phyloP scores from a whole-genome alignment of 2,888 invertebrate genomes.

The Aphodius sticticus region DNA sequence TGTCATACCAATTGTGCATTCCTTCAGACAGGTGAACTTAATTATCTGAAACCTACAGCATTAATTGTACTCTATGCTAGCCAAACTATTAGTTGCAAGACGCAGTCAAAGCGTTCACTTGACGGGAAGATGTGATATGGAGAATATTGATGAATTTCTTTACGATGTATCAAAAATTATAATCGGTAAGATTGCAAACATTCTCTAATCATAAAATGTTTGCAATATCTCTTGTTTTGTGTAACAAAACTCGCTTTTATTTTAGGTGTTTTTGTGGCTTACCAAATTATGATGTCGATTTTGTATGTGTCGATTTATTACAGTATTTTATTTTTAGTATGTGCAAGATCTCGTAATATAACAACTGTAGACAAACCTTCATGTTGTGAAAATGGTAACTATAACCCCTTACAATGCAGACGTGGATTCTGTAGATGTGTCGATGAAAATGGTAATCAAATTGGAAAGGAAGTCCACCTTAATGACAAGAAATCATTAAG shows the following conservation, averaged over 20 bases:
- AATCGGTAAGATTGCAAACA: too few species aligned
- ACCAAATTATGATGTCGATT: neutral
- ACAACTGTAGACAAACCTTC: slow-evolving; percentile 60
- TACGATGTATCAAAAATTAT: neutral
- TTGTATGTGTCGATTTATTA: neutral
- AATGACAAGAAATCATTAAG: slow-evolving; percentile 38
- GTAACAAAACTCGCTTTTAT: too few species aligned
- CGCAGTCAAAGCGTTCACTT: too few species aligned
- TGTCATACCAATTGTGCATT: too few species aligned
- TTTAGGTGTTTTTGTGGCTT: neutral
- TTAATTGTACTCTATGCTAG: too few species aligned
- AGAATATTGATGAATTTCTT: slow-evolving; percentile 13
- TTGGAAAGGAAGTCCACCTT: slow-evolving; percentile 49
- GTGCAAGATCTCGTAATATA: slow-evolving; percentile 66
- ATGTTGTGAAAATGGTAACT: slow-evolving; percentile 73
- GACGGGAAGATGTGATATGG: too few species aligned
- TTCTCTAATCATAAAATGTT: too few species aligned
- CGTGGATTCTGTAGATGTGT: slow-evolving; percentile 71
- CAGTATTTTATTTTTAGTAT: slow-evolving; percentile 61
- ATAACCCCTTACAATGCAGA: slow-evolving; percentile 67
- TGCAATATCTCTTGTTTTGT: too few species aligned
- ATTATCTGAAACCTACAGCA: too few species aligned
- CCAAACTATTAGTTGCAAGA: too few species aligned
- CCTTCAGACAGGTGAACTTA: too few species aligned
- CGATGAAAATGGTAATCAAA: slow-evolving; percentile 67